Conservation (phyloP, 2,888 invertebrate genomes). For the Eristalinus sepulchralis region DNA sequence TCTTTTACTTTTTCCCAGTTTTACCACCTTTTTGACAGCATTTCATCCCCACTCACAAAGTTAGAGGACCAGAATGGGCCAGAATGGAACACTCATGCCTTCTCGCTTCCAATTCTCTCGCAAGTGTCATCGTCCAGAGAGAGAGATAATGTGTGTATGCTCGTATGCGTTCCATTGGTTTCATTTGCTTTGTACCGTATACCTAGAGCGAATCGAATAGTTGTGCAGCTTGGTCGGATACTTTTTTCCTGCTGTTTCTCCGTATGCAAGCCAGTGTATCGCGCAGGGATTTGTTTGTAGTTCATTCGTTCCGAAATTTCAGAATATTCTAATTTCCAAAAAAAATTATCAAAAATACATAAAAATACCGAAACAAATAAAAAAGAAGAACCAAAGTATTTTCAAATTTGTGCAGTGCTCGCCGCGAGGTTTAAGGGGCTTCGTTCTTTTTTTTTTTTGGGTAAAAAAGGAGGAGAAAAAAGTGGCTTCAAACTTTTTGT, state of each 20-base stretch:
- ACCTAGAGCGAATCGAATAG: constrained; percentile 48
- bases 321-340: background rate
- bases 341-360: no score
- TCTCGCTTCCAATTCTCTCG: background rate
- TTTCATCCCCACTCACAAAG: no score
- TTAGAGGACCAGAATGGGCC: no score
- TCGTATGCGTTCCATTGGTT: constrained; percentile 12
- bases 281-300: constrained; percentile 28
- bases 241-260: constrained; percentile 32
- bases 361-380: background rate
- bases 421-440: background rate
- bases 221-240: constrained; percentile 56
- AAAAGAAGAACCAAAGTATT: background rate
- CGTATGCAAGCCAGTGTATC: constrained; percentile 34
- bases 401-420: background rate
- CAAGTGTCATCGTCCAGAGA: background rate
- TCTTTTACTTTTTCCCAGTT: no score
- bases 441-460: no score
- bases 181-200: constrained; percentile 6
- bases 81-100: background rate
- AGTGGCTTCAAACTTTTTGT: background rate
- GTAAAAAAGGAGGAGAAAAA: background rate
- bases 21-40: no score
- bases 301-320: constrained; percentile 3
- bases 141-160: background rate